Base-by-base conservation (phyloP, 2,797 vertebrate species). In the Muscicapa comitata region DNA sequence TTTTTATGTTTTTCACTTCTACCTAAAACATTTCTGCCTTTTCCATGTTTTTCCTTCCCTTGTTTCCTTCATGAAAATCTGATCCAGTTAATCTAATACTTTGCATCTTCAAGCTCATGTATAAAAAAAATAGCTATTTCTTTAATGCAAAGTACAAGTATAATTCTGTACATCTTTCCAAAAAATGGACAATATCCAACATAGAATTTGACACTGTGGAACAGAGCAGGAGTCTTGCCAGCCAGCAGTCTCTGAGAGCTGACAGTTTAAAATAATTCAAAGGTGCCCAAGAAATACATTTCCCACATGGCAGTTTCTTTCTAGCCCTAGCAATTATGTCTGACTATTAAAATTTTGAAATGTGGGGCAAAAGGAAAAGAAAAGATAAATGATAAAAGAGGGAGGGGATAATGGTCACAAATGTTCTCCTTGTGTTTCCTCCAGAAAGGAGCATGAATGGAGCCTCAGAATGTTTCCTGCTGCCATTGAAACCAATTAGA, bases 401-500 rank as follows among this genome's bases (percentile, higher is more conserved):
- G 31, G 51, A 53, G 33, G 21, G 28, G 25, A 53, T 91, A 88
- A 89, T 77, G 42, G 61, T 65, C 57, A 72, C 45, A 74, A 81
- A 86, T 74, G 24, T 88, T 77, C 71, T 91, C 45, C 73, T 81
- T 47, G 26, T 70, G 55, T 83, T 87, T 95, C 61, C 50, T 92
- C 29, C 71, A 92, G 77, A 89, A 95, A 61, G 65, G 38, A 33
- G 7, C 13, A 11, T 61, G 61, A 83, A 53, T 93, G 75, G 86
- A 71, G 25, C 53, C 72, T 94, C 81, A 80, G 68, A 61, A 65
- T 7, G 9, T 68, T 90, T 91, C 91, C 91, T 94, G 65, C 81
- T 93, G 86, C 74, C 91, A 75, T 26, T 89, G 88, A 93, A 94
- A 74, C 75, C 95, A 93, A 93, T 96, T 93, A 91, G 78, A 91